Conservation (phyloP, 2,888 invertebrate species). For the Neoscelio sp. region DNA sequence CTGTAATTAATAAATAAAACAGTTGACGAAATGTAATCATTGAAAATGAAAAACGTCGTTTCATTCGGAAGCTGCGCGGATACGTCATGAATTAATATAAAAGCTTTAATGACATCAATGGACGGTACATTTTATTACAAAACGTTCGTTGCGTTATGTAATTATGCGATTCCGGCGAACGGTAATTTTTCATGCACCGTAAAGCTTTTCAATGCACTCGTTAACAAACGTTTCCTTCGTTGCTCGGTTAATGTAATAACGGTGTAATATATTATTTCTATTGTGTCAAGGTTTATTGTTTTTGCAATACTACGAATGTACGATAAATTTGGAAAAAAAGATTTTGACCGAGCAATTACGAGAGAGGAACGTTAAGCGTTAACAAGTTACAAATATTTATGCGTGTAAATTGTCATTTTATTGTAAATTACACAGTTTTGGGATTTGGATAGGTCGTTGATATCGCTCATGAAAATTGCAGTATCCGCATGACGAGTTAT, state of each 20-base stretch:
- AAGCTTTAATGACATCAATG: constrained; percentile 25
- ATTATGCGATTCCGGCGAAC: constrained; percentile 25
- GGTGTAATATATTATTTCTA: constrained; percentile 1
- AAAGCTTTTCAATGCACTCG: constrained; percentile 26
- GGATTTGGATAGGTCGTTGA: too few relatives aligned
- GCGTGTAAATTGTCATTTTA: too few relatives aligned
- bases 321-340: too few relatives aligned
- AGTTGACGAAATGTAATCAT: constrained; percentile 40
- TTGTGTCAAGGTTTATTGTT: neutral
- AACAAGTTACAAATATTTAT: too few relatives aligned
- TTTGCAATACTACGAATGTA: neutral
- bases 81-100: constrained; percentile 28
- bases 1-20: constrained; percentile 45
- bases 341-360: too few relatives aligned
- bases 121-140: constrained; percentile 19
- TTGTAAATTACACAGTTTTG: too few relatives aligned
- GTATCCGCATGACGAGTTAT: too few relatives aligned
- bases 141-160: constrained; percentile 28
- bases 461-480: too few relatives aligned
- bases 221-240: constrained; percentile 18
- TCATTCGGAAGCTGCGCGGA: neutral
- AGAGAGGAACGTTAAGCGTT: too few relatives aligned
- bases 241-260: constrained; percentile 17
- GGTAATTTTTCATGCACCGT: constrained; percentile 43
- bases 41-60: constrained; percentile 7